Evolutionary conservation across 2,888 invertebrate genomes (phyloP).

Genomic region (Lasius fuliginosus): DNA sequence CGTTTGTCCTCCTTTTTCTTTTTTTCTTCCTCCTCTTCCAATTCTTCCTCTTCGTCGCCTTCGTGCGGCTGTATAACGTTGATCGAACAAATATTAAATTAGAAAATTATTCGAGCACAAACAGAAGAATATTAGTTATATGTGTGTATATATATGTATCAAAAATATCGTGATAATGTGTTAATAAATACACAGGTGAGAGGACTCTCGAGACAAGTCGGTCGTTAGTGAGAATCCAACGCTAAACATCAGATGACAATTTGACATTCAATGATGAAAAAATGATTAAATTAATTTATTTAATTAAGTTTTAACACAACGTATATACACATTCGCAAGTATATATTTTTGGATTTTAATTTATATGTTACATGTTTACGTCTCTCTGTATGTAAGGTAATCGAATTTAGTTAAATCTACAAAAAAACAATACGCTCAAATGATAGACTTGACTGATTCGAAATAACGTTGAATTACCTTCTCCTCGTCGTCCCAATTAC

Average conservation of each 20-base stretch:
- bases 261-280: background rate
- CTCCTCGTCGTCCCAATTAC: conserved; percentile 83
- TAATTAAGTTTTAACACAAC: background rate
- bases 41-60: conserved; percentile 81
- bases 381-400: background rate
- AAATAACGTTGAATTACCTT: conserved; percentile 78
- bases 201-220: background rate
- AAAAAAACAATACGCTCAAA: background rate
- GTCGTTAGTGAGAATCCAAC: background rate
- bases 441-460: background rate
- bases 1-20: conserved; percentile 83
- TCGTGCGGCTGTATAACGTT: conserved; percentile 75
- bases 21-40: conserved; percentile 82
- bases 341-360: background rate
- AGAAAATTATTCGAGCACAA: background rate
- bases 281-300: background rate
- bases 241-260: background rate
- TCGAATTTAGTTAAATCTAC: background rate
- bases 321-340: background rate
- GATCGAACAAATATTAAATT: conserved; percentile 49
- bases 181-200: background rate
- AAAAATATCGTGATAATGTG: conserved; percentile 6
- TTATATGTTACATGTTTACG: background rate
- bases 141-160: background rate
- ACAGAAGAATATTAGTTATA: background rate